A percentile compares a stretch with the other conserved stretches of the same genome.
Evolutionary conservation across 2,797 vertebrate species (phyloP).

Genomic region (Phalloptychus januarius): DNA sequence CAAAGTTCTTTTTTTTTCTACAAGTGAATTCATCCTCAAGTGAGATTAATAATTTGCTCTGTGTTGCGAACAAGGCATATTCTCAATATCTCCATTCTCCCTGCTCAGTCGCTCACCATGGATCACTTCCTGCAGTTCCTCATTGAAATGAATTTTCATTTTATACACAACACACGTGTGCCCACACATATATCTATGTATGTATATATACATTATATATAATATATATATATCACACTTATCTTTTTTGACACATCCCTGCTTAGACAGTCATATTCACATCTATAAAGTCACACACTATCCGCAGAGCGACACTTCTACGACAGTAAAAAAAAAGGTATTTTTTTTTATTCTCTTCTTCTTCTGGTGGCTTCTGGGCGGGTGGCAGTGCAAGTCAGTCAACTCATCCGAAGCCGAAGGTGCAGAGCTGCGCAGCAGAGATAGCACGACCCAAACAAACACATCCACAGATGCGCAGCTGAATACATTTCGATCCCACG

Average conservation of each 20-base stretch:
- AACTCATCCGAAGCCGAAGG: slow-evolving; percentile 42
- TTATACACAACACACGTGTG: no score
- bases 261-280: slow-evolving; percentile 4
- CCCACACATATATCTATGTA: background rate
- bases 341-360: background rate
- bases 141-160: background rate
- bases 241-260: background rate
- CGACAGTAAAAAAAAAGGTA: slow-evolving; percentile 12
- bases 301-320: slow-evolving; percentile 18
- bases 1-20: background rate
- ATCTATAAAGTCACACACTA: slow-evolving; percentile 5
- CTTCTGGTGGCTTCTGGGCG: slow-evolving; percentile 29
- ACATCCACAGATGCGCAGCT: background rate
- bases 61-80: background rate
- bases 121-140: background rate
- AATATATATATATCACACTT: background rate
- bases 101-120: background rate
- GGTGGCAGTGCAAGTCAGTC: slow-evolving; percentile 48
- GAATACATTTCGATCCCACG: slow-evolving; percentile 24
- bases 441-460: slow-evolving; percentile 41
- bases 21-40: background rate
- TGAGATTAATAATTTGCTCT: background rate
- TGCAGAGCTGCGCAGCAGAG: slow-evolving; percentile 59
- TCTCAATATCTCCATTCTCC: background rate
- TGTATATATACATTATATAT: background rate